A percentile compares a stretch with the other conserved stretches of the same genome.
phyloP scores from a whole-genome alignment of 2,797 vertebrate species.

The Alcedo atthis region DNA sequence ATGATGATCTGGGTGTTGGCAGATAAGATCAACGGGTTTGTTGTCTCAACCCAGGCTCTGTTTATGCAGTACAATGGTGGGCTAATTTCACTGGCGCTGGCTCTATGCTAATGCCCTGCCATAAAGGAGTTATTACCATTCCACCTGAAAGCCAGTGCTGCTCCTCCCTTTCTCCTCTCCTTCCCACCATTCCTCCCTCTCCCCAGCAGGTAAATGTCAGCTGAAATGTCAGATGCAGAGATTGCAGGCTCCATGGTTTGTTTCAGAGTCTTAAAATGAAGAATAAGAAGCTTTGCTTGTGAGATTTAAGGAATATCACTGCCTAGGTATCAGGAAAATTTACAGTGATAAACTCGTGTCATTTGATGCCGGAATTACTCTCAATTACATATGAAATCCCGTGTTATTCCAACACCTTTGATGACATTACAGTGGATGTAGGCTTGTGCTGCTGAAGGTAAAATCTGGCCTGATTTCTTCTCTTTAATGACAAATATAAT shows the following conservation, averaged over 20 bases:
- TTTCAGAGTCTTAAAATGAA: neutral
- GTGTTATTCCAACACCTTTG: neutral
- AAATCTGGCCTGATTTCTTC: neutral
- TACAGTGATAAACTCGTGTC: neutral
- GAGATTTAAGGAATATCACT: neutral
- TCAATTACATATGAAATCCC: neutral
- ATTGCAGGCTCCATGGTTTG: neutral
- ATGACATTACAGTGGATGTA: neutral
- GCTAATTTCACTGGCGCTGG: constrained; percentile 10
- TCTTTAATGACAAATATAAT: neutral
- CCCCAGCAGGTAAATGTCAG: neutral
- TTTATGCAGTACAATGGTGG: neutral
- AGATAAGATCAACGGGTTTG: constrained; percentile 36
- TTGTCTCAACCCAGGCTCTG: neutral
- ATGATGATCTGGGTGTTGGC: constrained; percentile 33
- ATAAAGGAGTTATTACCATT: constrained; percentile 18
- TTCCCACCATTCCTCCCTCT: neutral
- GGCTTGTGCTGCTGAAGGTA: neutral
- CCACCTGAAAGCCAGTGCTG: neutral
- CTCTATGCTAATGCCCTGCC: neutral
- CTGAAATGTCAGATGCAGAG: neutral
- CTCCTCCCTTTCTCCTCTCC: neutral
- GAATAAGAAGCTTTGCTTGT: accelerated
- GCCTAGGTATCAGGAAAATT: neutral
- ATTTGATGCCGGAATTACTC: neutral